Evolutionary conservation across 2,888 invertebrate genomes (phyloP), one percentile per base, ranked within the genome.

Genomic region (Aphodius granarius): DNA sequence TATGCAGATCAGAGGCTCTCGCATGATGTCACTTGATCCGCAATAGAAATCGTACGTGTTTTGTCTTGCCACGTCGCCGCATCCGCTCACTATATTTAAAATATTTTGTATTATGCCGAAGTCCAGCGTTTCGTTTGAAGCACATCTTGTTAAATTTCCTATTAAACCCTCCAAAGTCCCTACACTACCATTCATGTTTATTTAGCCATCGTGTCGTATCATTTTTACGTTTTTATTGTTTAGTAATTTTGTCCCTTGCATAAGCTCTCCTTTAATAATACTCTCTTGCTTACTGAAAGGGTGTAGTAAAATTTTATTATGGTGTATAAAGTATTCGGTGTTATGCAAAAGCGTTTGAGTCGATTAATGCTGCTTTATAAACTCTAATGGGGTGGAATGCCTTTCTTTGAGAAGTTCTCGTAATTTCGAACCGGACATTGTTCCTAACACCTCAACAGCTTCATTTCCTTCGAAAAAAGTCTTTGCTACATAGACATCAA

Each of bases 31-130:
- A 75, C 77, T 78, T 71, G 78, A 77, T 76, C 78, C 78, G 73
- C 80, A 80, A 73, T 79, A 78, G 72, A 80, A 79, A 66, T 79
- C 79, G 78, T 76, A 76, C 19, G 78, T 73, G 70, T 78, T 78
- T 75, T 79, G 79, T 73, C 74, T 75, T 43, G 13, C 4, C 64
- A 77, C 23, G 72, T 71, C 73, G 72, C 78, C 79, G 77, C 80
- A 80, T 74, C 75, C 77, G 66, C 77, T 74, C 73, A 78, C 77
- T 19, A 78, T 72, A 66, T 74, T 78, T 43, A 73, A 76, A 70
- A 76, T 76, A 71, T 73, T 73, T 71, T 73, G 71, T 66, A 71
- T 21, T 70, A 19, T 71, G 19, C 65, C 62, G 73, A 68, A 76
- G 22, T 75, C 71, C 15, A 71, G 23, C 3, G 70, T 71, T 4